These are phyloP conservation scores for Chelonus insularis DNA, from an alignment of 1,140 invertebrate genomes.

Conservation along the genomic window DNA sequence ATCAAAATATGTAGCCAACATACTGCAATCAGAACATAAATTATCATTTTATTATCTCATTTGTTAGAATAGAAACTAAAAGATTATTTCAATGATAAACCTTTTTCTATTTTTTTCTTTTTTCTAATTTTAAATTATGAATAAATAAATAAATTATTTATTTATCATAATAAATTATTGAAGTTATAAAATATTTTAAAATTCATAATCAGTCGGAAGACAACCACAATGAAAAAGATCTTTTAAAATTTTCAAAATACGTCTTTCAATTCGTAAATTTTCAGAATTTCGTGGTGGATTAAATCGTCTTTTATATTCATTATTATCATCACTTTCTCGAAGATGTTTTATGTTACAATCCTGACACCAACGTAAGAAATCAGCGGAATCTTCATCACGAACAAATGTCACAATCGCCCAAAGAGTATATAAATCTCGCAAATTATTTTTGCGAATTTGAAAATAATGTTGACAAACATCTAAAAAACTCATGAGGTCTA, in stretches of 20 bases:
- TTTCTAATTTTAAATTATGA: conserved; percentile 2
- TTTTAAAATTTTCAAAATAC: conserved; percentile 41
- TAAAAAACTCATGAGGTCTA: conserved; percentile 50
- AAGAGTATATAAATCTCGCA: conserved; percentile 43
- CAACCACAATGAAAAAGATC: conserved; percentile 50
- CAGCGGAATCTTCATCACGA: conserved; percentile 45
- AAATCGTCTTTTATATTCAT: background rate
- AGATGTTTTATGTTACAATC: conserved; percentile 43
- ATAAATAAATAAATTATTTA: background rate
- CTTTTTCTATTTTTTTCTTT: background rate
- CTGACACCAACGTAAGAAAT: conserved; percentile 48
- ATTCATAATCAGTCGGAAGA: conserved; percentile 28
- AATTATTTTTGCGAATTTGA: conserved; percentile 38
- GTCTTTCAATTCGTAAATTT: conserved; percentile 37
- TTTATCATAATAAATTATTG: too few species aligned
- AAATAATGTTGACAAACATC: conserved; percentile 52
- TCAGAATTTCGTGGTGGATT: conserved; percentile 10
- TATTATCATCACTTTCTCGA: conserved; percentile 34
- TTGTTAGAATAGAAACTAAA: background rate
- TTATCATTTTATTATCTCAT: conserved; percentile 1
- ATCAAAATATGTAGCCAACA: conserved; percentile 45
- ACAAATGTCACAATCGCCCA: conserved; percentile 55
- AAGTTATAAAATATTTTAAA: background rate
- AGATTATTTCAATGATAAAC: background rate
- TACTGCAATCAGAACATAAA: conserved; percentile 38